These are phyloP conservation scores for Cetoscarus ocellatus DNA, from an alignment of 2,797 vertebrate genomes.

Conservation along the genomic window DNA sequence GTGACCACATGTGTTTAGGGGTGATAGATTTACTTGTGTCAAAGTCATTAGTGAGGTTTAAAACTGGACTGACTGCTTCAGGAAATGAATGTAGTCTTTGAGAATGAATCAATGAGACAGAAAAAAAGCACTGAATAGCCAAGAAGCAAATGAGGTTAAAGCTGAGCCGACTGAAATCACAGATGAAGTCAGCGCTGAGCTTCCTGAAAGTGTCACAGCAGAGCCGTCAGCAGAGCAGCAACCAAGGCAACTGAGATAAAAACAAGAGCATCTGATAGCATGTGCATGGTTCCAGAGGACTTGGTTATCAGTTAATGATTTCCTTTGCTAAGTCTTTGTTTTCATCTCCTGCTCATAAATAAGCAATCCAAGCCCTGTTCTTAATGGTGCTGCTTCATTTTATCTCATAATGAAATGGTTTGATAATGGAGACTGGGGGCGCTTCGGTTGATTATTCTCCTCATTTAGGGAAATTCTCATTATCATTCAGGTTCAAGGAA, in stretches of 20 bases:
- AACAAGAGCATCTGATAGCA: conserved; percentile 39
- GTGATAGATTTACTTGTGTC: conserved; percentile 12
- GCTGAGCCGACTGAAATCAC: conserved; percentile 36
- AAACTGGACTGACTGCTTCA: conserved; percentile 11
- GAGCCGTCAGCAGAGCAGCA: conserved; percentile 35
- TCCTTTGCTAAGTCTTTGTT: not conserved
- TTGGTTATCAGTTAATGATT: conserved; percentile 40
- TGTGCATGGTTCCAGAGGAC: conserved; percentile 23
- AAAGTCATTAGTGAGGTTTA: conserved; percentile 21
- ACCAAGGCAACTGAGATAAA: conserved; percentile 20
- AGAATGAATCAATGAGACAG: conserved; percentile 31
- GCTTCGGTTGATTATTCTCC: not conserved
- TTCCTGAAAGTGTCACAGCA: conserved; percentile 50
- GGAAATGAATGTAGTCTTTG: conserved; percentile 23
- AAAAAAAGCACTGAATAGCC: conserved; percentile 18
- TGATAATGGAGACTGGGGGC: not conserved
- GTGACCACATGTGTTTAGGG: conserved; percentile 7
- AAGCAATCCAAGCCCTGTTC: not conserved
- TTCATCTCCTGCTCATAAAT: conserved; percentile 16
- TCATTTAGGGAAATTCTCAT: too few relatives aligned
- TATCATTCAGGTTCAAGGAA: too few relatives aligned
- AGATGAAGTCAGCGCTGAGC: conserved; percentile 41
- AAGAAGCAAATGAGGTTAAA: conserved; percentile 34
- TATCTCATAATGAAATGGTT: not conserved
- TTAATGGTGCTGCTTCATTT: not conserved